A percentile compares a stretch with the other conserved stretches of the same genome.
Conservation (phyloP, 2,113 vertebrate genomes). For the Calonectris borealis region DNA sequence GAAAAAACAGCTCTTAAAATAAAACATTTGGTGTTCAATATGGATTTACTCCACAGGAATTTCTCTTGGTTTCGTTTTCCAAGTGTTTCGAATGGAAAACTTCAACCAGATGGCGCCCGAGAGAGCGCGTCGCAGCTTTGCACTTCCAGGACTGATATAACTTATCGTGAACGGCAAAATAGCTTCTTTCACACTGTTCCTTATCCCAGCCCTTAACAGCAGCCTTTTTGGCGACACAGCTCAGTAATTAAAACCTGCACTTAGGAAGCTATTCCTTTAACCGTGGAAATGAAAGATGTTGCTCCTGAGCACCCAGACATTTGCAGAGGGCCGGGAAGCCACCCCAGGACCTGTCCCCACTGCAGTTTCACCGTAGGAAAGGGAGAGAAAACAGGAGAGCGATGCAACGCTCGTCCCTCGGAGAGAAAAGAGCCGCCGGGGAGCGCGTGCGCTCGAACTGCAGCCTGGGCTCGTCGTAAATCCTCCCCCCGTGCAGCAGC, state of each 20-base stretch:
- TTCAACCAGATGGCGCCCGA: slow-evolving; percentile 22
- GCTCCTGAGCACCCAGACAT: not conserved
- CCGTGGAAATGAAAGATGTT: accelerated
- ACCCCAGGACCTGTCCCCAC: accelerated
- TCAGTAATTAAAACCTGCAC: not conserved
- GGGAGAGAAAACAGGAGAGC: not conserved
- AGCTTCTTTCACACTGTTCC: not conserved
- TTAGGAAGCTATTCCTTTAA: not conserved
- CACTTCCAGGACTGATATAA: not conserved
- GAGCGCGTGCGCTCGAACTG: not conserved
- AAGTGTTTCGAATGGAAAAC: not conserved
- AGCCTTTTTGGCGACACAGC: not conserved
- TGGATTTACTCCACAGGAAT: not conserved
- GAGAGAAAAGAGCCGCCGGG: not conserved
- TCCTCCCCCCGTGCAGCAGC: not conserved
- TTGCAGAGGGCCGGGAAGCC: not conserved
- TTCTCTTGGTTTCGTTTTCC: not conserved
- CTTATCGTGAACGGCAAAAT: not conserved
- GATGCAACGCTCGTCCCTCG: accelerated
- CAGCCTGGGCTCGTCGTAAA: accelerated
- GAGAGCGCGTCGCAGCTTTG: not conserved
- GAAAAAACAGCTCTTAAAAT: not conserved
- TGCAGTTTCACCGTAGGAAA: not conserved
- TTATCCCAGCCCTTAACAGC: not conserved
- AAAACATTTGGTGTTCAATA: not conserved